Percentiles rank a stretch among this genome's conserved stretches.
Evolutionary conservation across 2,797 vertebrate genomes (phyloP).

Genomic region (Syngnathus acus): DNA sequence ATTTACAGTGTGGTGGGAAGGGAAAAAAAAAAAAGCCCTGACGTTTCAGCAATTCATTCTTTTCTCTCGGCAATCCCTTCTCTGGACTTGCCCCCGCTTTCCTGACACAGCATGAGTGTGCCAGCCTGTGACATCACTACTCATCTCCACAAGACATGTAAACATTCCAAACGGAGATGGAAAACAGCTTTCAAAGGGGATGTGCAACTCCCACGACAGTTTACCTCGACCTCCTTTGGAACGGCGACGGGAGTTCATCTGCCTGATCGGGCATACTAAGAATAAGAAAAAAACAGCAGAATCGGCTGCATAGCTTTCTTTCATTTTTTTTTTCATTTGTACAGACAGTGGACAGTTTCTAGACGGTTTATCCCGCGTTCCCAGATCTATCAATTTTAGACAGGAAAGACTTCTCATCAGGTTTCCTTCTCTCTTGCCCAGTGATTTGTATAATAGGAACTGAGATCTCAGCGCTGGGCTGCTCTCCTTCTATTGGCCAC

Average conservation of each 20-base stretch:
- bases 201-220: slow-evolving; percentile 3
- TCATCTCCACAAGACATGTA: slow-evolving; percentile 49
- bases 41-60: slow-evolving; percentile 43
- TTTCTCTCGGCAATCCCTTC: slow-evolving; percentile 5
- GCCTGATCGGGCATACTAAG: slow-evolving; percentile 21
- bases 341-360: slow-evolving; percentile 21
- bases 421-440: slow-evolving; percentile 26
- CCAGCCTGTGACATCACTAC: slow-evolving; percentile 57
- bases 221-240: slow-evolving; percentile 24
- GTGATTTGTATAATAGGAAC: slow-evolving; percentile 66
- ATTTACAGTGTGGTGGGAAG: slow-evolving; percentile 56
- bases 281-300: slow-evolving; percentile 27
- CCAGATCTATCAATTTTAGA: slow-evolving; percentile 42
- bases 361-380: slow-evolving; percentile 26
- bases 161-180: slow-evolving; percentile 40
- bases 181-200: slow-evolving; percentile 61
- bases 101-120: slow-evolving; percentile 53
- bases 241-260: slow-evolving; percentile 16
- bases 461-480: slow-evolving; percentile 50
- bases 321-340: slow-evolving; percentile 23
- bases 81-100: slow-evolving; percentile 21
- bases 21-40: slow-evolving; percentile 34
- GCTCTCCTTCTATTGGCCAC: slow-evolving; percentile 54
- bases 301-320: slow-evolving; percentile 37
- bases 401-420: slow-evolving; percentile 51